Evolutionary conservation across 2,797 vertebrate genomes (phyloP).

Genomic region (Crypturellus tataupa): DNA sequence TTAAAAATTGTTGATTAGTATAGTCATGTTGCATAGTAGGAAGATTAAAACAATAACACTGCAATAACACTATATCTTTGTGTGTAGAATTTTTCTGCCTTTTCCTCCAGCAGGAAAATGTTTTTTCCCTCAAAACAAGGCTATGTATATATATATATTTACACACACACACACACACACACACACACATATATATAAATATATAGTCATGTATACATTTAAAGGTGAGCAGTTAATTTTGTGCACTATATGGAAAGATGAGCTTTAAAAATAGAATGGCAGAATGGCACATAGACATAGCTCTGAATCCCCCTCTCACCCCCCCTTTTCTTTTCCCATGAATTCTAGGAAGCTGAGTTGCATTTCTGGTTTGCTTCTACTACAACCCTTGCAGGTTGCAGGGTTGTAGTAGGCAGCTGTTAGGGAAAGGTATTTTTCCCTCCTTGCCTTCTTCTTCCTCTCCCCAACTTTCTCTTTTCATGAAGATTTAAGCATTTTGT

Average conservation of each 20-base stretch:
- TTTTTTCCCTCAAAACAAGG: constrained; percentile 24
- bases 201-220: not conserved
- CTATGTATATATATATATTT: constrained; percentile 26
- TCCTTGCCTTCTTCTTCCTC: too few relatives aligned
- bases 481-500: not conserved
- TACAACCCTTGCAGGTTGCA: not conserved
- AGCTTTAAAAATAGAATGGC: not conserved
- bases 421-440: not conserved
- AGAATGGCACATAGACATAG: not conserved
- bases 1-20: constrained; percentile 61
- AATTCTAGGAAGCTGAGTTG: not conserved
- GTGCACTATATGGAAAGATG: not conserved
- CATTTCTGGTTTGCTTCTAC: not conserved
- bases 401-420: not conserved
- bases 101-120: constrained; percentile 25
- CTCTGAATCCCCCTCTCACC: not conserved
- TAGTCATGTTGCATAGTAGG: constrained; percentile 55
- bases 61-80: constrained; percentile 5
- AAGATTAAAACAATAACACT: constrained; percentile 59
- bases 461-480: not conserved
- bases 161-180: too few relatives aligned
- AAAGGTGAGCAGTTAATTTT: not conserved
- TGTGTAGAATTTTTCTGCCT: constrained; percentile 44
- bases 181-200: not conserved
- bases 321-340: not conserved